Conservation (phyloP, 2,888 invertebrate species). For the Beris morrisii region DNA sequence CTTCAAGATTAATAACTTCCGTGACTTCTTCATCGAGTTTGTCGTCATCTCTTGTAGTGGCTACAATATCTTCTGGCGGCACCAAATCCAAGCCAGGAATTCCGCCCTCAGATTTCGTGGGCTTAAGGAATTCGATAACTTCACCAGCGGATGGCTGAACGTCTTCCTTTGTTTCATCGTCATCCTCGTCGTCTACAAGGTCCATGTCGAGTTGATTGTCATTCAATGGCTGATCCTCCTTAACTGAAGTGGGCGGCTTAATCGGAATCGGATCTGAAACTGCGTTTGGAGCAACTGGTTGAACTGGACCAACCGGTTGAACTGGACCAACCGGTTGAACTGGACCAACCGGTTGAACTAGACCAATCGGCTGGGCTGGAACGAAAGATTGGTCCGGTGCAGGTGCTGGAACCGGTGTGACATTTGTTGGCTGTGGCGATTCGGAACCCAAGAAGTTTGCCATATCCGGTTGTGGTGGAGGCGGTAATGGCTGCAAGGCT, state of each 20-base stretch:
- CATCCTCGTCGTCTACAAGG: slow-evolving; percentile 9
- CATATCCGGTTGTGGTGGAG: slow-evolving; percentile 9
- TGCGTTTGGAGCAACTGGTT: not conserved
- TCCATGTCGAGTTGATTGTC: slow-evolving; percentile 24
- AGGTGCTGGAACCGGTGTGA: not conserved
- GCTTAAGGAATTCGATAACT: slow-evolving; percentile 47
- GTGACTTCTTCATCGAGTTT: slow-evolving; percentile 35
- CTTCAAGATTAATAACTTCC: slow-evolving; percentile 40
- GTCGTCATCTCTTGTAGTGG: slow-evolving; percentile 43
- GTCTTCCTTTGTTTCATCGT: not conserved
- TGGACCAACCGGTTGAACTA: not conserved
- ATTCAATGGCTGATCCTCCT: not conserved
- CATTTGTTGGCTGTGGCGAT: not conserved
- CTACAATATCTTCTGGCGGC: slow-evolving; percentile 54
- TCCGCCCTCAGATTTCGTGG: slow-evolving; percentile 51
- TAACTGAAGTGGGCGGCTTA: not conserved
- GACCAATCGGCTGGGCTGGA: not conserved
- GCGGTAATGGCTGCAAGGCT: slow-evolving; percentile 3
- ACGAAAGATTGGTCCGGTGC: no score
- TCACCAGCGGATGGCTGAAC: slow-evolving; percentile 17
- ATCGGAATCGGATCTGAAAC: not conserved
- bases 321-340: not conserved
- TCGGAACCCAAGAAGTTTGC: not conserved
- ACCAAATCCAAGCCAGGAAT: slow-evolving; percentile 77
- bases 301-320: not conserved